phyloP scores from a whole-genome alignment of 2,113 vertebrate genomes.

The Platysteira castanea region DNA sequence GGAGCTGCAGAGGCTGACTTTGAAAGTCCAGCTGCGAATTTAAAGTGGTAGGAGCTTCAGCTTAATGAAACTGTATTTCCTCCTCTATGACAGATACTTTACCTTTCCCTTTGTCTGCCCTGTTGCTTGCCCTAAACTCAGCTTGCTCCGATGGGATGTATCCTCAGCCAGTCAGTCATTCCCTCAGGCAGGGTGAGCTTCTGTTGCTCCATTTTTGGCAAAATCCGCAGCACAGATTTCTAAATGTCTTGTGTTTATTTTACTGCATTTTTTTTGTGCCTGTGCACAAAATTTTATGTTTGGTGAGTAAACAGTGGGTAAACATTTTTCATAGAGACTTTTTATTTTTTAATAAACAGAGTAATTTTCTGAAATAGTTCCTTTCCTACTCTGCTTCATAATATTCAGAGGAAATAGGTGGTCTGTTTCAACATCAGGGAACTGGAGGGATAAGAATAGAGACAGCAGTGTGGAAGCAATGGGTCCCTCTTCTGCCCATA shows the following conservation, averaged over 20 bases:
- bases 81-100: neutral
- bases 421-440: constrained; percentile 45
- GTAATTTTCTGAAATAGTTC: constrained; percentile 19
- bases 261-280: constrained; percentile 34
- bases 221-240: constrained; percentile 58
- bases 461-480: constrained; percentile 49
- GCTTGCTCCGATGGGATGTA: neutral
- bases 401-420: constrained; percentile 50
- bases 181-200: constrained; percentile 43
- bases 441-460: constrained; percentile 25
- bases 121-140: neutral
- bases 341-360: constrained; percentile 42
- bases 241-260: constrained; percentile 58
- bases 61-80: constrained; percentile 20
- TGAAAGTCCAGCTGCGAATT: constrained; percentile 6
- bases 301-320: constrained; percentile 49
- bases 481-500: constrained; percentile 72
- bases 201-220: constrained; percentile 54
- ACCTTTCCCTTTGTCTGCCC: constrained; percentile 7
- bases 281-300: constrained; percentile 56
- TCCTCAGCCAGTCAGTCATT: constrained; percentile 21
- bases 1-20: neutral
- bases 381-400: neutral
- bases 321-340: constrained; percentile 33
- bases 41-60: neutral